Conservation (phyloP, 2,888 invertebrate species). For the Molorchus minor region DNA sequence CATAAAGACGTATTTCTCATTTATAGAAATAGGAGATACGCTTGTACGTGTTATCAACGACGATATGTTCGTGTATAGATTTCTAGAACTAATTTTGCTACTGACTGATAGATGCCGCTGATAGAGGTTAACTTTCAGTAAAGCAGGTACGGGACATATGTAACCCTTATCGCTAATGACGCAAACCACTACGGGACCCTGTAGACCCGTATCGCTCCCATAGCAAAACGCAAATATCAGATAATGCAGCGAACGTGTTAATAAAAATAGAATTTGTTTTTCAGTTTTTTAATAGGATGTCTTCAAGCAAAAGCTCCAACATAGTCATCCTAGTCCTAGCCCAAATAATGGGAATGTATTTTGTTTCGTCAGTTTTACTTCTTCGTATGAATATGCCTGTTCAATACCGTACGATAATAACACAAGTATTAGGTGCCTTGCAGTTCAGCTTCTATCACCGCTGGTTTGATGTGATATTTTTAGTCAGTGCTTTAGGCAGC, state of each 20-base stretch:
- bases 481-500: slow-evolving; percentile 94
- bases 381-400: slow-evolving; percentile 99
- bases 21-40: no score
- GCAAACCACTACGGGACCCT: no score
- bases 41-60: no score
- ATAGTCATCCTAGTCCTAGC: slow-evolving; percentile 96
- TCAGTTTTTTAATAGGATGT: slow-evolving; percentile 99
- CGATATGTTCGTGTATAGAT: no score
- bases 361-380: slow-evolving; percentile 94
- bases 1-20: no score
- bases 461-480: slow-evolving; percentile 99
- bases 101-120: no score
- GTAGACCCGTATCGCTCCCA: no score
- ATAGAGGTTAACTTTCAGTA: no score
- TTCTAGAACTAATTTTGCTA: no score
- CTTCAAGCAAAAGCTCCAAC: slow-evolving; percentile 98
- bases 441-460: slow-evolving; percentile 99
- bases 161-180: no score
- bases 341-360: slow-evolving; percentile 99
- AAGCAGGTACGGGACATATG: no score
- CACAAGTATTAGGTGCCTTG: slow-evolving; percentile 92
- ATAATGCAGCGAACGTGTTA: not conserved
- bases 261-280: slow-evolving; percentile 54
- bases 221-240: no score
- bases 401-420: slow-evolving; percentile 93